These are phyloP conservation scores for Rhinopomastus cyanomelas DNA, from an alignment of 2,113 vertebrate genomes.

Conservation along the genomic window DNA sequence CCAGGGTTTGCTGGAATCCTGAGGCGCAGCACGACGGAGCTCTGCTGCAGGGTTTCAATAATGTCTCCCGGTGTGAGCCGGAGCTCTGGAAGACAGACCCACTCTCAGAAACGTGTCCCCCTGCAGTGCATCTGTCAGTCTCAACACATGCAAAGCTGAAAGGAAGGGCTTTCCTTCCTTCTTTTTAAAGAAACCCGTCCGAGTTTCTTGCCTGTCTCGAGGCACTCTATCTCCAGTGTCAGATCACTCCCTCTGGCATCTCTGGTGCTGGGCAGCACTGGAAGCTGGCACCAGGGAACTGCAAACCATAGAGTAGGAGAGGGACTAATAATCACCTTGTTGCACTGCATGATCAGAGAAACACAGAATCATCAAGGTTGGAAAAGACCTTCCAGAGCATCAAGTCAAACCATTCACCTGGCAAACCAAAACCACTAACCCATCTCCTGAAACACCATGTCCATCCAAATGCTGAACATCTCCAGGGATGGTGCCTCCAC, in stretches of 20 bases:
- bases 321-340: neutral
- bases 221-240: neutral
- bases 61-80: neutral
- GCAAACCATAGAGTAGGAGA: neutral
- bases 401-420: no score
- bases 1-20: conserved; percentile 1
- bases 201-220: neutral
- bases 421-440: no score
- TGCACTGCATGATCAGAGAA: neutral
- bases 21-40: neutral
- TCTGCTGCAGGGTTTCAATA: neutral
- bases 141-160: neutral
- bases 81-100: neutral
- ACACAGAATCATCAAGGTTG: neutral
- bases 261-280: neutral
- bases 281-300: neutral
- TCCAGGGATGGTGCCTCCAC: no score
- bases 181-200: neutral
- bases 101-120: neutral
- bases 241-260: neutral
- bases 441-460: no score
- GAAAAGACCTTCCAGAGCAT: no score
- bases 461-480: no score
- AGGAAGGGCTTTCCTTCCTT: neutral
- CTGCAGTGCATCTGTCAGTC: neutral